A percentile compares a stretch with the other conserved stretches of the same genome.
Evolutionary conservation across 2,888 invertebrate genomes (phyloP).

Genomic region (Subacronicta megacephala): DNA sequence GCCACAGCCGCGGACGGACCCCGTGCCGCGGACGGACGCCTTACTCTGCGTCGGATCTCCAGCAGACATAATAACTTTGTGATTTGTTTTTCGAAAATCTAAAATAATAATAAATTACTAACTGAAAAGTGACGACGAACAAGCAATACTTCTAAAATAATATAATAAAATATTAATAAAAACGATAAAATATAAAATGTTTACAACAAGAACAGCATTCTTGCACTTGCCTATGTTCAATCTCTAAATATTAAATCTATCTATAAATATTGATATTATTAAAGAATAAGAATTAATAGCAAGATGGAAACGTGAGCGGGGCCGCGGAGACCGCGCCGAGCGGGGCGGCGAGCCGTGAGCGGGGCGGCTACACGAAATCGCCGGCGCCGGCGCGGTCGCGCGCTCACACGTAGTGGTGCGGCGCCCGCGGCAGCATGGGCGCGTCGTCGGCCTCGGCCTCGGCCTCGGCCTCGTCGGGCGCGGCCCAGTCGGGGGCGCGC

Average conservation of each 20-base stretch:
- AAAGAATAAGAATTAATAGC: background rate
- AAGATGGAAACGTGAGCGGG: slow-evolving; percentile 10
- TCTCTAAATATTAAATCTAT: slow-evolving; percentile 15
- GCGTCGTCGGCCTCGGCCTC: slow-evolving; percentile 16
- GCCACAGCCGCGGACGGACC: too few relatives aligned
- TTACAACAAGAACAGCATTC: slow-evolving; percentile 27
- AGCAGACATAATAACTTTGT: too few relatives aligned
- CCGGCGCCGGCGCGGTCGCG: slow-evolving; percentile 39
- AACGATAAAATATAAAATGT: slow-evolving; percentile 19
- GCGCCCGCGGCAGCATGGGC: slow-evolving; percentile 55
- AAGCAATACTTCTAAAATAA: slow-evolving; percentile 9
- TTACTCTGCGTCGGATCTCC: too few relatives aligned
- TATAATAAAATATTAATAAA: slow-evolving; percentile 20
- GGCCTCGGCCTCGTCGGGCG: slow-evolving; percentile 51
- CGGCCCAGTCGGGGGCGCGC: slow-evolving; percentile 93
- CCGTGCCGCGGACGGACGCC: too few relatives aligned
- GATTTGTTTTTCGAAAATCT: too few relatives aligned
- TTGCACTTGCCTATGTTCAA: slow-evolving; percentile 17
- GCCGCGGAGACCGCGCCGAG: slow-evolving; percentile 11
- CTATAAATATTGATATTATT: slow-evolving; percentile 4
- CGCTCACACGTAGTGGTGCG: slow-evolving; percentile 51
- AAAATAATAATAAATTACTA: background rate
- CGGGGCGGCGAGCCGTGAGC: slow-evolving; percentile 2
- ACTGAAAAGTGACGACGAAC: background rate
- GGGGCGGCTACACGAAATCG: slow-evolving; percentile 52